Base-by-base conservation (phyloP, 1,140 invertebrate species). In the Papilio polytes region DNA sequence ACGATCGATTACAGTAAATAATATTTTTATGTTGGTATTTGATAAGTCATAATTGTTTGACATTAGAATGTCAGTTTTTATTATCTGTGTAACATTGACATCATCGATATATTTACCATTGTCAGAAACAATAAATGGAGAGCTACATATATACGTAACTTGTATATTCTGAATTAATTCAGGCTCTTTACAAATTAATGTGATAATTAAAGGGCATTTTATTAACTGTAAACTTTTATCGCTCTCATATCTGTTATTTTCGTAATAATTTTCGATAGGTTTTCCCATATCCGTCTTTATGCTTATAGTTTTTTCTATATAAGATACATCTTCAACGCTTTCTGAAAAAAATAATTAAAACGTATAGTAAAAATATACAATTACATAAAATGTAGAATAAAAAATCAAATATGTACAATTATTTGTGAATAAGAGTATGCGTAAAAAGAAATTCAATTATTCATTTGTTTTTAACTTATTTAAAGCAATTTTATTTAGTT, bases 1-100 rank as follows among this genome's bases (percentile, higher is more conserved):
- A 48, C 78, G 82, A 83, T 94, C 87, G 15, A 86, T 92, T 22
- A 94, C 83, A 20, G 91, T 91, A 20, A 94, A 88, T 53, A 90
- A 59, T 44, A 94, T 88, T 82, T 86, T 88, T 3, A 94, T 85
- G n/a, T 76, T 81, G 18, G 84, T 85, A 18, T 92, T 84, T 12
- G 88, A 85, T 36, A 94, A 84, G 84, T 89, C 89, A 6, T 80
- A 73, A 80, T 90, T 84, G 20, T 81, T 87, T 8, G 82, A 76
- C 26, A 94, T 41, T 59, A 90, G 89, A 22, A 94, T 85, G 74
- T 90, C 86, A 8, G 87, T 92, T 83, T 95, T 91, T 46, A 94
- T 82, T 59, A 94, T 94, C 89, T 94, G 91, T 48, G 90, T 92
- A 0, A 89, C 91, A 83, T 95, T 93, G 10, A 95, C 83, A 41